Base-by-base conservation (phyloP, 2,888 invertebrate species). In the Gibbula magus region DNA sequence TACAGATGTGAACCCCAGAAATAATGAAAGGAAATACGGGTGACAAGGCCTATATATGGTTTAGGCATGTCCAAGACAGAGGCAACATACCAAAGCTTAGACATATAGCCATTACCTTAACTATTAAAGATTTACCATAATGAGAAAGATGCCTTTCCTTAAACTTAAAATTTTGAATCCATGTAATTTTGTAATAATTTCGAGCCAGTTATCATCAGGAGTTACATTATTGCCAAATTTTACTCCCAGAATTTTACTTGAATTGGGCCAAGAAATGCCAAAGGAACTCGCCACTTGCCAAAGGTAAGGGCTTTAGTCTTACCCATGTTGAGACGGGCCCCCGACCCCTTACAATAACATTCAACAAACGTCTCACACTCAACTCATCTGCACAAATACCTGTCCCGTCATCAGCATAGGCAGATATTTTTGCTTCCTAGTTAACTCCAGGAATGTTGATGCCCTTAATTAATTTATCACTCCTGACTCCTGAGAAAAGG, bases 401-500 rank as follows among this genome's bases (percentile, higher is more conserved):
- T 56, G 56, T 75, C 66, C 79, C 79, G 73, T 81, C 78, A 56
- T 83, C 83, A 52, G 79, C 81, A 66, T 66, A 29, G n/a, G 51
- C 22, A 32, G 74, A 80, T 29, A 77, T 20, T 22, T 61, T 80
- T 52, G n/a, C 76, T 75, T 29, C 2, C 22, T 77, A 79, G 78
- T 20, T 79, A 73, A n/a, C 66, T 66, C 32, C 67, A 16, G 20
- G 56, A 51, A 39, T 5, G n/a, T 22, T 25, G 53, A 77, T 61
- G 39, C 77, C 51, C 22, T 18, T 4, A 22, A 52, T 61, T 45
- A 4, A 10, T 13, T n/a, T 5, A 56, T 80, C 79, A 16, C 39
- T n/a, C 45, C 77, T 66, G 22, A 80, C 32, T 20, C 70, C 10
- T 56, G 0, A 77, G n/a, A 56, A 77, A 45, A 32, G 79, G 79